Evolutionary conservation across 1,140 invertebrate species (phyloP).

Genomic region (Bathynomus jamesi): DNA sequence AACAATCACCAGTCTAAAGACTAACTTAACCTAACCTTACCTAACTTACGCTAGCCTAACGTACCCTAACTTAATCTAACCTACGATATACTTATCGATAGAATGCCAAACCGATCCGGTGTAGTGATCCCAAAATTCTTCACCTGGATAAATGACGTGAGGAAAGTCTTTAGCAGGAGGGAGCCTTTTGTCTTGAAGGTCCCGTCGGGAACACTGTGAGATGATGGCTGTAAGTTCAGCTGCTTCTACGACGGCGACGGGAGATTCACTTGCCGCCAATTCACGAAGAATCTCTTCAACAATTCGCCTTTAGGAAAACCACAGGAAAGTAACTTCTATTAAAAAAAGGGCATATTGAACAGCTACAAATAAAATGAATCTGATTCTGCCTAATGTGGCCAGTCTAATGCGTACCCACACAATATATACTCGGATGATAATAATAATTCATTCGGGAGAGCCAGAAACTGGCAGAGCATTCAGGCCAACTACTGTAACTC

Average conservation of each 20-base stretch:
- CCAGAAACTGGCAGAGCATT: too few relatives aligned
- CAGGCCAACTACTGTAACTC: too few relatives aligned
- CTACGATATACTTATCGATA: not conserved
- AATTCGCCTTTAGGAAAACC: conserved; percentile 21
- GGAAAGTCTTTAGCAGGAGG: conserved; percentile 30
- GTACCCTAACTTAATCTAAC: too few relatives aligned
- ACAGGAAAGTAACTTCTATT: not conserved
- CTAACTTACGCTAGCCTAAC: too few relatives aligned
- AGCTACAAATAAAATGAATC: not conserved
- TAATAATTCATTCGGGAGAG: too few relatives aligned
- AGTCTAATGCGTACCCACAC: too few relatives aligned
- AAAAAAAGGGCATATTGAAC: too few relatives aligned
- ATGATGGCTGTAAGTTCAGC: conserved; percentile 32
- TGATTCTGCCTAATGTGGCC: not conserved
- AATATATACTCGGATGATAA: too few relatives aligned
- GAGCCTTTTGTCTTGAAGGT: conserved; percentile 23
- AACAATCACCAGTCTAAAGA: too few relatives aligned
- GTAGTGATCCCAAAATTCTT: too few relatives aligned
- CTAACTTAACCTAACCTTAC: too few relatives aligned
- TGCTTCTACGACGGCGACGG: conserved; percentile 32
- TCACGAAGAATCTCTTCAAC: conserved; percentile 35
- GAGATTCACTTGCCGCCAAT: conserved; percentile 27
- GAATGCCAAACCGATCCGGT: too few relatives aligned
- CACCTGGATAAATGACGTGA: conserved; percentile 32
- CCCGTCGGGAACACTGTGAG: conserved; percentile 23